Conservation (phyloP, 2,113 vertebrate species). For the Myanophis thanlyinensis region DNA sequence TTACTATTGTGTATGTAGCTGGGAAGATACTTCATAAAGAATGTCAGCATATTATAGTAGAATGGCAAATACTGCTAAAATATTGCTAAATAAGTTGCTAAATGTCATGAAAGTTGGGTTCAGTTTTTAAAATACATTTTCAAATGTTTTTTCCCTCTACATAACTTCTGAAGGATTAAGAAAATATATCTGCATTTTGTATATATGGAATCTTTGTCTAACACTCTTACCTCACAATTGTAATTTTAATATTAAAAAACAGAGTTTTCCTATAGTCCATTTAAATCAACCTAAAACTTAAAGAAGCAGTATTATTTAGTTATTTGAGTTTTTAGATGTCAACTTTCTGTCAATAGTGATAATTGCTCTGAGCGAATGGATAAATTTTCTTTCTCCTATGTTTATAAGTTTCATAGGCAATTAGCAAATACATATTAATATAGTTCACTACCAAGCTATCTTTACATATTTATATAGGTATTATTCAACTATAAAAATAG, state of each 20-base stretch:
- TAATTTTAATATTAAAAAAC: background rate
- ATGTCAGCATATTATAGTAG: constrained; percentile 20
- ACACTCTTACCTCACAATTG: background rate
- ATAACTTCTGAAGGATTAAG: background rate
- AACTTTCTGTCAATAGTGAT: background rate
- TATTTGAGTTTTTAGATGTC: background rate
- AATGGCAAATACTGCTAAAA: background rate
- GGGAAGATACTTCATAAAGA: constrained; percentile 17
- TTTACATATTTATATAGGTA: background rate
- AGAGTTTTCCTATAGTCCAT: background rate
- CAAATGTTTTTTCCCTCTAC: background rate
- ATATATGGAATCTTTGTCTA: background rate
- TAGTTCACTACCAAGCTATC: background rate
- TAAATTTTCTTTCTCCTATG: background rate
- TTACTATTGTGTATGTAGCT: constrained; percentile 3
- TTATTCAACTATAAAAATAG: background rate
- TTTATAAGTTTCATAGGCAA: background rate
- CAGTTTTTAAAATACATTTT: background rate
- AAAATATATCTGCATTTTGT: background rate
- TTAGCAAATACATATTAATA: background rate
- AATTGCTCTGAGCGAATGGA: background rate
- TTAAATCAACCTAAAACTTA: background rate
- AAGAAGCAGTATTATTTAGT: background rate
- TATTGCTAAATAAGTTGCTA: background rate
- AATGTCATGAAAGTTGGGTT: background rate